These are phyloP conservation scores for Carettochelys insculpta DNA, from an alignment of 2,113 vertebrate species.

Conservation along the genomic window DNA sequence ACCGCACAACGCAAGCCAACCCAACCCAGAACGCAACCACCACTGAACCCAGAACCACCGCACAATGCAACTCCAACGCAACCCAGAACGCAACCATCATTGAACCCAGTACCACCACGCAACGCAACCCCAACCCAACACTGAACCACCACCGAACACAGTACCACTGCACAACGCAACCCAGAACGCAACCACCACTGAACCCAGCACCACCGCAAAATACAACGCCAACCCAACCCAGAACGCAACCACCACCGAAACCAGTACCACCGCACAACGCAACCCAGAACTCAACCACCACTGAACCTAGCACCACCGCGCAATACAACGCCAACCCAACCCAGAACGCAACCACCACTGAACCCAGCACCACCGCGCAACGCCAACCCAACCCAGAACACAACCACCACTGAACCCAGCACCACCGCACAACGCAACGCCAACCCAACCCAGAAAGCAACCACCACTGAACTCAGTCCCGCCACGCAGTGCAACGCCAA, in stretches of 20 bases:
- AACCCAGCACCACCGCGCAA: no score
- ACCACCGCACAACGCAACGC: no score
- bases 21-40: no score
- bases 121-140: neutral
- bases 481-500: neutral
- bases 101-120: no score
- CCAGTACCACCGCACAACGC: neutral
- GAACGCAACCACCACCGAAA: no score
- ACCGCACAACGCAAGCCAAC: neutral
- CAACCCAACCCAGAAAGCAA: no score
- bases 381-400: no score
- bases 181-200: neutral
- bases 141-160: neutral
- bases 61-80: neutral
- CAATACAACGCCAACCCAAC: neutral
- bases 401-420: no score
- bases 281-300: neutral
- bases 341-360: neutral
- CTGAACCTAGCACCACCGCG: neutral
- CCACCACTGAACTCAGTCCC: neutral
- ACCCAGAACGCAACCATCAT: neutral
- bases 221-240: neutral
- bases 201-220: no score
- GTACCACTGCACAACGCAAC: neutral
- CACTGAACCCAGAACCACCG: neutral